Evolutionary conservation across 2,113 vertebrate species (phyloP).

Genomic region (Amazona vittata): DNA sequence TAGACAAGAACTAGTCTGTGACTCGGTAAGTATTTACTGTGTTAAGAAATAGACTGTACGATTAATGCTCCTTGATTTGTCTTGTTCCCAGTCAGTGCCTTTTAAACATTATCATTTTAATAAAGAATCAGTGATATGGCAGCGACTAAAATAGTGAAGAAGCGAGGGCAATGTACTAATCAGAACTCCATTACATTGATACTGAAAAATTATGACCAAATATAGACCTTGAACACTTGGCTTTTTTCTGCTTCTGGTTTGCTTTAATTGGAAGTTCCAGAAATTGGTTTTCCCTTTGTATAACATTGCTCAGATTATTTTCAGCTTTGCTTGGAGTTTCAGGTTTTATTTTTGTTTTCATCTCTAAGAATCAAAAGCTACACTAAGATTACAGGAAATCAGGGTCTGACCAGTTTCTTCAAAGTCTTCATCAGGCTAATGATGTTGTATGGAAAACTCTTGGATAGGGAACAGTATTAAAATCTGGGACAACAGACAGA

Average conservation of each 20-base stretch:
- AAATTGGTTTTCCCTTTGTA: neutral
- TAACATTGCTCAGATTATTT: neutral
- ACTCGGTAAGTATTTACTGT: neutral
- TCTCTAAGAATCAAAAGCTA: neutral
- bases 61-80: conserved; percentile 15
- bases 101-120: neutral
- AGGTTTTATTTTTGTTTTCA: neutral
- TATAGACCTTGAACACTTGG: neutral
- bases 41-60: neutral
- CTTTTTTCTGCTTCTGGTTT: neutral
- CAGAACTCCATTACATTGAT: neutral
- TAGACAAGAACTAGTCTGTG: neutral
- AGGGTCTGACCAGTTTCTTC: neutral
- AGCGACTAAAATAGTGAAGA: neutral
- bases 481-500: neutral
- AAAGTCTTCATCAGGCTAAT: neutral
- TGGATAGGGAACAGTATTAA: neutral
- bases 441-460: accelerated
- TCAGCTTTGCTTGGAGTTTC: neutral
- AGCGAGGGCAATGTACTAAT: neutral
- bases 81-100: neutral
- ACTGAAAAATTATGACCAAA: neutral
- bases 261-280: neutral
- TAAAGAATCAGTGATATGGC: neutral
- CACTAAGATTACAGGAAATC: neutral